Evolutionary conservation across 2,113 vertebrate genomes (phyloP).

Genomic region (Sebastes schlegelii): DNA sequence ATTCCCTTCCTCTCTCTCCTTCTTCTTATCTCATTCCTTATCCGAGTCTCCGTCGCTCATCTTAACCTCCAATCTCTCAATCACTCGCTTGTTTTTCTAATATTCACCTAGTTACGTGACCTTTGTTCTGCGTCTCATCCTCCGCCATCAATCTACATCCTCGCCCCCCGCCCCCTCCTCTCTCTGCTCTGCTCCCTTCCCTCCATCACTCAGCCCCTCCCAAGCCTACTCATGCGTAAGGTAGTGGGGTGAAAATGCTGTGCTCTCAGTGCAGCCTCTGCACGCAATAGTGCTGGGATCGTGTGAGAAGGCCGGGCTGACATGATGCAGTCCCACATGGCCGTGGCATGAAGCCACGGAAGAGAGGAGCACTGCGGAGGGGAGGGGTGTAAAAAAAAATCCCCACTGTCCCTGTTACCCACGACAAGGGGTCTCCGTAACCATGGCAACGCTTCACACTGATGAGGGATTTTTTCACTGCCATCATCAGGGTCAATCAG

Average conservation of each 20-base stretch:
- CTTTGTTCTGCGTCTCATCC: slow-evolving; percentile 64
- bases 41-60: slow-evolving; percentile 27
- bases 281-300: slow-evolving; percentile 77
- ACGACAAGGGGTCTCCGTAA: slow-evolving; percentile 68
- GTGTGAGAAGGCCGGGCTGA: slow-evolving; percentile 72
- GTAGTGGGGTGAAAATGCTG: slow-evolving; percentile 71
- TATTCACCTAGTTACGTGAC: slow-evolving; percentile 57
- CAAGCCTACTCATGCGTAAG: slow-evolving; percentile 79
- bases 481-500: slow-evolving; percentile 65
- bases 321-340: slow-evolving; percentile 63
- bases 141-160: slow-evolving; percentile 49
- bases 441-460: slow-evolving; percentile 74
- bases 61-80: slow-evolving; percentile 33
- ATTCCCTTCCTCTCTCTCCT: slow-evolving; percentile 30
- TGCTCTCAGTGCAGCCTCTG: slow-evolving; percentile 73
- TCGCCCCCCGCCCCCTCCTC: background rate
- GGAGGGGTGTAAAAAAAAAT: slow-evolving; percentile 47
- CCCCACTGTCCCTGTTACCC: slow-evolving; percentile 30
- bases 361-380: slow-evolving; percentile 34
- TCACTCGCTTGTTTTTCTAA: slow-evolving; percentile 53
- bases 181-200: background rate
- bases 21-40: slow-evolving; percentile 32
- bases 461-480: slow-evolving; percentile 67
- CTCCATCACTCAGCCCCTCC: slow-evolving; percentile 66
- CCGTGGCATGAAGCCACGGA: slow-evolving; percentile 53